These are phyloP conservation scores for Motacilla alba DNA, from an alignment of 2,113 vertebrate genomes.

Conservation along the genomic window DNA sequence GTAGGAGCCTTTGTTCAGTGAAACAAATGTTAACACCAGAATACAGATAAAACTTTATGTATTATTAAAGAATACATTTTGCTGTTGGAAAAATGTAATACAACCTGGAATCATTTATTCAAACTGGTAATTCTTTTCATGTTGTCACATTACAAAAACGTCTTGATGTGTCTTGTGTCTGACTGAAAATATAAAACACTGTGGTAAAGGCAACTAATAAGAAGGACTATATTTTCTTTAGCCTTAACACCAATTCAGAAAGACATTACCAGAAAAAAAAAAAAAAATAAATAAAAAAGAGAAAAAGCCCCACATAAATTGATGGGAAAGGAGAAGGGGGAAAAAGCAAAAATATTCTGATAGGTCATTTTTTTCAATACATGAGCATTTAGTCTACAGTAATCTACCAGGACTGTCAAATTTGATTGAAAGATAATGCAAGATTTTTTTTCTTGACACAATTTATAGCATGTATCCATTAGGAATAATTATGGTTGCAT, in stretches of 20 bases:
- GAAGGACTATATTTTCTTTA: slow-evolving; percentile 20
- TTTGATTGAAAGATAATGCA: slow-evolving; percentile 87
- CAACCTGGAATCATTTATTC: slow-evolving; percentile 54
- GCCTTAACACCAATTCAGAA: slow-evolving; percentile 10
- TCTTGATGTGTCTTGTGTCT: slow-evolving; percentile 22
- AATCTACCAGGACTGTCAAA: slow-evolving; percentile 80
- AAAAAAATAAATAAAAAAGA: background rate
- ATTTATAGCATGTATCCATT: slow-evolving; percentile 96
- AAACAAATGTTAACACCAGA: slow-evolving; percentile 49
- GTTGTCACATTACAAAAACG: slow-evolving; percentile 56
- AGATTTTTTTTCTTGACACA: slow-evolving; percentile 84
- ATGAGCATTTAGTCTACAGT: slow-evolving; percentile 71
- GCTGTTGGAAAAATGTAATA: slow-evolving; percentile 49
- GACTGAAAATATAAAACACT: slow-evolving; percentile 44
- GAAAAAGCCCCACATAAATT: slow-evolving; percentile 11
- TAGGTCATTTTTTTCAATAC: slow-evolving; percentile 70
- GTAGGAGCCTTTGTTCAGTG: slow-evolving; percentile 28
- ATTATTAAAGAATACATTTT: slow-evolving; percentile 58
- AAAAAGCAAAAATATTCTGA: slow-evolving; percentile 60
- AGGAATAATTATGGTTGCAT: slow-evolving; percentile 94
- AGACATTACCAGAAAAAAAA: slow-evolving; percentile 3
- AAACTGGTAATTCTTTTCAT: slow-evolving; percentile 48
- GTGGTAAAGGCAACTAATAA: slow-evolving; percentile 44
- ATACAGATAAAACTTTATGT: slow-evolving; percentile 60
- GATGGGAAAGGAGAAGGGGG: background rate